These are phyloP conservation scores for Pterocles orientalis DNA, from an alignment of 2,113 vertebrate genomes.

Conservation along the genomic window DNA sequence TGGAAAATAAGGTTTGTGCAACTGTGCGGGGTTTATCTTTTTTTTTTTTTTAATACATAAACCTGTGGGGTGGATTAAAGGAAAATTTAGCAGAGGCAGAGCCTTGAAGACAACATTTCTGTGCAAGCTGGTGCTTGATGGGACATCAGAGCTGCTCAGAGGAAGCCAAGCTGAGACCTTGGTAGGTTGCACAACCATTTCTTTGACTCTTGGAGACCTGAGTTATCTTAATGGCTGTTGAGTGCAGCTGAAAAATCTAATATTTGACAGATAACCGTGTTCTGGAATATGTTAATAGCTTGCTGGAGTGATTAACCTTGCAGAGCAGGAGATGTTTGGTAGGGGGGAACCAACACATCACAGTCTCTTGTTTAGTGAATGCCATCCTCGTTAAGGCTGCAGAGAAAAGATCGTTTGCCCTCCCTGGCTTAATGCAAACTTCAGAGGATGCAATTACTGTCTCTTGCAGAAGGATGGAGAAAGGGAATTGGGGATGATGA, in stretches of 20 bases:
- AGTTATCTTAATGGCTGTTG: background rate
- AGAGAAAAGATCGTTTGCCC: rapidly evolving
- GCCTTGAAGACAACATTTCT: background rate
- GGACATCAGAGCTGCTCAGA: background rate
- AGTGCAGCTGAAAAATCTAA: background rate
- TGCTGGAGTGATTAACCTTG: background rate
- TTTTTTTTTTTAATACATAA: rapidly evolving
- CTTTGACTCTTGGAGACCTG: background rate
- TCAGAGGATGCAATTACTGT: background rate
- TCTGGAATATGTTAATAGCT: background rate
- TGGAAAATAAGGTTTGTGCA: background rate
- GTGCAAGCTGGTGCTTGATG: background rate
- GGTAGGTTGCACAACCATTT: background rate
- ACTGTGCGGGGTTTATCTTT: background rate
- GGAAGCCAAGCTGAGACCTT: background rate
- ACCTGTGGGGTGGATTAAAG: background rate
- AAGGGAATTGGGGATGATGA: background rate
- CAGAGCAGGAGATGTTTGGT: background rate
- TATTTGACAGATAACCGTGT: background rate
- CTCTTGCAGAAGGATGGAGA: background rate
- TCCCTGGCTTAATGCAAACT: background rate
- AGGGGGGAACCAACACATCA: too few species aligned
- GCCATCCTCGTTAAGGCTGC: background rate
- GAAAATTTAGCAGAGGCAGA: background rate
- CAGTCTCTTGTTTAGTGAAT: background rate